Evolutionary conservation across 2,113 vertebrate species (phyloP), one percentile per base, ranked within the genome.

Genomic region (Chloebia gouldiae): DNA sequence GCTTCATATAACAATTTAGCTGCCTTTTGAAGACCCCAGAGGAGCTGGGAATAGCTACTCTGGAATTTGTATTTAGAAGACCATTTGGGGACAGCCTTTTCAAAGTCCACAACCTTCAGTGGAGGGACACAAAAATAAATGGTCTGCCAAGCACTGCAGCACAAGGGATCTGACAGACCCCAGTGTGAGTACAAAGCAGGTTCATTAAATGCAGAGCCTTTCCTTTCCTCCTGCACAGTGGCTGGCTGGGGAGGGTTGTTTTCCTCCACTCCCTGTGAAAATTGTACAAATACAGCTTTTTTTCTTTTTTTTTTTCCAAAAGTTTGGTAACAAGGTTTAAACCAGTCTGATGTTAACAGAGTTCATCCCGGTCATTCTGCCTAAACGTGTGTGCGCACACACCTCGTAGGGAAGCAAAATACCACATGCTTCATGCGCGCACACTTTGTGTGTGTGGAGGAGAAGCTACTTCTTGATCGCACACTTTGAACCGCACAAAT

Each of bases 51-150:
- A 81, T 53, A 60, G 37, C 44, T 22, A 3, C 15, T 17, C 27
- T 44, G 3, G 3, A 49, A 80, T 91, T 79, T 86, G 82, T 30
- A 65, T 69, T 88, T 88, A 60, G 81, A 68, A 87, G 88, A 92
- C 85, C 79, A 61, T 91, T 79, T 72, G 63, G 88, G 85, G 79
- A 94, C 81, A 81, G 63, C 75, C 90, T 85, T 95, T 97, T 76
- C n/a, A 68, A 82, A 86, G 63, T 1, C 66, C 84, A 68, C 49
- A 72, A 37, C 59, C 45, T 73, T 85, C 70, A 19, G 63, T 2
- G 4, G 9, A 72, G 57, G 4, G 12, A 82, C 75, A 76, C 44
- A 53, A 64, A 83, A 87, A 92, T 33, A 92, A 92, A 57, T 1
- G 33, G 90, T 83, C 25, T 90, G 90, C 85, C 92, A 94, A 96